phyloP scores from a whole-genome alignment of 2,888 invertebrate species.

The Drosophila mayaguana region DNA sequence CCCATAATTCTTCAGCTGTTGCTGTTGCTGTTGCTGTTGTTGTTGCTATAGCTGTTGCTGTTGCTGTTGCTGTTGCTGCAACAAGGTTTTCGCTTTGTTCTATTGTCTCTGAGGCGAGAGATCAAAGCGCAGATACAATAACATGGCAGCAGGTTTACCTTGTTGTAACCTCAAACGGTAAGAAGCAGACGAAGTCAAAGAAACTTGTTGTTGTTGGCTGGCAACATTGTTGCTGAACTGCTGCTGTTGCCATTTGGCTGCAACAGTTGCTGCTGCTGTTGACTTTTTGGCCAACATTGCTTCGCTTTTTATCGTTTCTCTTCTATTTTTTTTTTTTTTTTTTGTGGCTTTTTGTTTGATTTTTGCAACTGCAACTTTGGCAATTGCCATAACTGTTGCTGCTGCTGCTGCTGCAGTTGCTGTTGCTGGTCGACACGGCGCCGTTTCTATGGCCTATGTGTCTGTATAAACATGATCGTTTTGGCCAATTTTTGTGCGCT shows the following conservation, averaged over 20 bases:
- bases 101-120: slow-evolving; percentile 75
- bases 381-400: slow-evolving; percentile 73
- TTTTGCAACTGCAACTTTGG: slow-evolving; percentile 68
- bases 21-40: slow-evolving; percentile 25
- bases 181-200: slow-evolving; percentile 33
- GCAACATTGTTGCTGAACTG: slow-evolving; percentile 56
- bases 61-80: slow-evolving; percentile 51
- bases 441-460: slow-evolving; percentile 57
- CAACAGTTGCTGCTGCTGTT: slow-evolving; percentile 56
- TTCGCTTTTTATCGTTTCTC: slow-evolving; percentile 53
- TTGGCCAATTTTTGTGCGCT: slow-evolving; percentile 74
- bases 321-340: slow-evolving; percentile 11
- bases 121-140: slow-evolving; percentile 73
- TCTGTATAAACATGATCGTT: slow-evolving; percentile 75
- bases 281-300: slow-evolving; percentile 67
- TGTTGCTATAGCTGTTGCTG: slow-evolving; percentile 13
- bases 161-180: slow-evolving; percentile 71
- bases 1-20: slow-evolving; percentile 64
- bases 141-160: slow-evolving; percentile 80
- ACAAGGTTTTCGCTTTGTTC: slow-evolving; percentile 72
- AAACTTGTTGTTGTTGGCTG: slow-evolving; percentile 40
- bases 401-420: slow-evolving; percentile 7
- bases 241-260: slow-evolving; percentile 55
- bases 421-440: slow-evolving; percentile 25
- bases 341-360: slow-evolving; percentile 67